Conservation (phyloP, 2,797 vertebrate genomes). For the Alcedo quadribrachys region DNA sequence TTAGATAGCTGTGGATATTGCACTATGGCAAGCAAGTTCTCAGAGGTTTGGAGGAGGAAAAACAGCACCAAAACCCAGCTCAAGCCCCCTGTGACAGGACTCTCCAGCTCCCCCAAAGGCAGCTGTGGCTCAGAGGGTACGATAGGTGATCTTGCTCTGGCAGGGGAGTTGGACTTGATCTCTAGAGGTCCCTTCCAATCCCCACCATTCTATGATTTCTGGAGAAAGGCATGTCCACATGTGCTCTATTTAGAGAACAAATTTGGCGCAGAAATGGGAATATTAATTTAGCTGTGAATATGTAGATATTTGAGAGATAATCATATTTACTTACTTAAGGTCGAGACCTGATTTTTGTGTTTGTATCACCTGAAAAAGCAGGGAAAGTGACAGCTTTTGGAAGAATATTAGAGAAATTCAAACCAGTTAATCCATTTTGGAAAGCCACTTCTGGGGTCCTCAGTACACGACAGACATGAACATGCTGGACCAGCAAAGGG, state of each 20-base stretch:
- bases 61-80: neutral
- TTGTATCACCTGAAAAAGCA: neutral
- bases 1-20: neutral
- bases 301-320: neutral
- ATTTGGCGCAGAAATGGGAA: neutral
- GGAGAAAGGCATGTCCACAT: fast-evolving
- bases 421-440: neutral
- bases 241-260: neutral
- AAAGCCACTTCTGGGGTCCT: neutral
- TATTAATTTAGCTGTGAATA: neutral
- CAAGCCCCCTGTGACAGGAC: neutral
- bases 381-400: neutral
- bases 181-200: no score
- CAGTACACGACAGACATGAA: neutral
- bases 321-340: neutral
- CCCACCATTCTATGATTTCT: neutral
- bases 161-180: no score
- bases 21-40: neutral
- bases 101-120: neutral
- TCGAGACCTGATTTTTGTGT: neutral
- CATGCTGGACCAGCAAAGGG: neutral
- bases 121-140: neutral
- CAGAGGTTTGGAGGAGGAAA: neutral
- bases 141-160: no score
- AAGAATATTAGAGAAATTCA: neutral